These are phyloP conservation scores for Eristalis pertinax DNA, from an alignment of 2,888 invertebrate species.

Conservation along the genomic window DNA sequence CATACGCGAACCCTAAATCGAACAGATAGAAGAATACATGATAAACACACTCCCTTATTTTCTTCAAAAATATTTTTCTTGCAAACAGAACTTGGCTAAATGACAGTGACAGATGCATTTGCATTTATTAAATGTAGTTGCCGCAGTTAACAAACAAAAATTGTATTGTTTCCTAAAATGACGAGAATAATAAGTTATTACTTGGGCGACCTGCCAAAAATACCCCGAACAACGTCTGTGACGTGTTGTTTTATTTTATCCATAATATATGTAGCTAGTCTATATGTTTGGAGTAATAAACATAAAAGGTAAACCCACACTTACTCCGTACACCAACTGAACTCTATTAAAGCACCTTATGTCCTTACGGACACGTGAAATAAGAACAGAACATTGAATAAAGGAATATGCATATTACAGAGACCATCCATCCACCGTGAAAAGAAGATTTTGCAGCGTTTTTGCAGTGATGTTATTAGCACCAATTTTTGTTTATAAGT, in stretches of 20 bases:
- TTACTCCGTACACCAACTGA: not conserved
- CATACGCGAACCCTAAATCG: too few species aligned
- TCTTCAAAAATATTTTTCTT: not conserved
- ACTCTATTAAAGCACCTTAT: not conserved
- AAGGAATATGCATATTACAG: slow-evolving; percentile 80
- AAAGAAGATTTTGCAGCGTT: slow-evolving; percentile 93
- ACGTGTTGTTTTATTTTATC: slow-evolving; percentile 90
- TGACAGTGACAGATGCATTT: slow-evolving; percentile 13
- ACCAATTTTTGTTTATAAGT: slow-evolving; percentile 89
- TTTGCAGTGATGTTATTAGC: slow-evolving; percentile 90
- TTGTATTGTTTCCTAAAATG: slow-evolving; percentile 16
- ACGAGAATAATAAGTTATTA: slow-evolving; percentile 27
- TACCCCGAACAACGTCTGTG: slow-evolving; percentile 85
- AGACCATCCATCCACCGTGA: slow-evolving; percentile 94
- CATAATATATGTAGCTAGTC: slow-evolving; percentile 91
- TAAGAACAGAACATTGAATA: not conserved
- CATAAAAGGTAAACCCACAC: slow-evolving; percentile 85
- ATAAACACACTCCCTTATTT: not conserved
- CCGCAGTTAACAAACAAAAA: not conserved
- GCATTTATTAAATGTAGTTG: not conserved
- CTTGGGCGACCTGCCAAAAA: slow-evolving; percentile 74
- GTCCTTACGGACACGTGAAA: not conserved
- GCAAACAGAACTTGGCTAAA: not conserved
- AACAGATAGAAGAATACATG: not conserved
- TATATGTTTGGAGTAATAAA: slow-evolving; percentile 92